Evolutionary conservation across 2,888 invertebrate genomes (phyloP), one percentile per base, ranked within the genome.

Genomic region (Xiphydria camelus): DNA sequence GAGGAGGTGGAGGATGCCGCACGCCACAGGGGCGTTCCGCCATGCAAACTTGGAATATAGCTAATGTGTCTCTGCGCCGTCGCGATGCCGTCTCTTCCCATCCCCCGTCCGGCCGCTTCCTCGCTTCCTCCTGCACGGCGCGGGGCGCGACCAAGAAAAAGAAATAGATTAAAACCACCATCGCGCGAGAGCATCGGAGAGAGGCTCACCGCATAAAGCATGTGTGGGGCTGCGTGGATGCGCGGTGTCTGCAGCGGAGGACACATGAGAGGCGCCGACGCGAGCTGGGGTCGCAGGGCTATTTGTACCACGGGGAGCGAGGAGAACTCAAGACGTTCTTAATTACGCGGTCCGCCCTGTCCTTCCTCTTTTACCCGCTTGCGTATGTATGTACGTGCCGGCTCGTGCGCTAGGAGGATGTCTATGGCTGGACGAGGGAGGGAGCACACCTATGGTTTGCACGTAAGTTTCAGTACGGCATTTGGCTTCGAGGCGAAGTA

Each of bases 21-120:
- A 41, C 41, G 26, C 26, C 14, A 62, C 62, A 70, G 70, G 73
- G 73, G 73, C 71, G 73, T 73, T 73, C 66, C 73, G 73, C 73
- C 68, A 67, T 73, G 73, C 73, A 73, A 71, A 63, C 73, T 63
- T 62, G 73, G 72, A 73, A 73, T 73, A 73, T 63, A 61, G 61
- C 61, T 60, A 61, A 62, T 62, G 63, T 60, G 61, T 63, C 61
- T 61, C 59, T 52, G 51, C 51, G 51, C 52, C 54, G 59, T 55
- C 60, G 53, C 57, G n/a, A n/a, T n/a, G 55, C 57, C 55, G 51
- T 57, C 56, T 53, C 51, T 48, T 51, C 39, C 45, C 40, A 38
- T 42, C 43, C 47, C 43, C 38, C 47, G 50, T 19, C 26, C 26
- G 44, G 41, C 47, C 47, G 47, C 49, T 51, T 44, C 42, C 44